phyloP scores from a whole-genome alignment of 2,888 invertebrate species.

The Griposia aprilina region DNA sequence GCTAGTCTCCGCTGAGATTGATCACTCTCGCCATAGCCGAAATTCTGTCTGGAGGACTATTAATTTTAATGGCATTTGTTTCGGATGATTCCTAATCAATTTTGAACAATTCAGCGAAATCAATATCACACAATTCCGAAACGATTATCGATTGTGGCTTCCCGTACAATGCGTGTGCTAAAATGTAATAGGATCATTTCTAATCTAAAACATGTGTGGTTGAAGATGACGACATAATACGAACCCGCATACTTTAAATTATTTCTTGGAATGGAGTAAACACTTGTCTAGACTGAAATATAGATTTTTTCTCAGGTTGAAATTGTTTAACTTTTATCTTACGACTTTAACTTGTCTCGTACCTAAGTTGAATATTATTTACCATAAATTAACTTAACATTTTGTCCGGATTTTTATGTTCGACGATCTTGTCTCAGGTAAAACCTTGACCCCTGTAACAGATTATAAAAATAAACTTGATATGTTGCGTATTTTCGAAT shows the following conservation, averaged over 20 bases:
- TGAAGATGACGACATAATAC: slow-evolving; percentile 4
- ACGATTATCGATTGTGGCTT: not conserved
- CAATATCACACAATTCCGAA: not conserved
- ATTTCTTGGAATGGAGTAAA: slow-evolving; percentile 15
- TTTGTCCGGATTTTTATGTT: slow-evolving; percentile 14
- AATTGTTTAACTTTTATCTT: slow-evolving; percentile 16
- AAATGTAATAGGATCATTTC: slow-evolving; percentile 36
- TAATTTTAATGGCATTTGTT: no score
- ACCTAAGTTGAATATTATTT: slow-evolving; percentile 1
- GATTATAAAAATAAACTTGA: slow-evolving; percentile 16
- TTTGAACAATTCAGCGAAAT: not conserved
- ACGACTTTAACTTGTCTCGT: slow-evolving; percentile 15
- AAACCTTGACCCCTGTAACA: slow-evolving; percentile 33
- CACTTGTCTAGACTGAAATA: slow-evolving; percentile 12
- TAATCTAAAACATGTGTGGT: slow-evolving; percentile 26
- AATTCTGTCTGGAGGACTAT: no score
- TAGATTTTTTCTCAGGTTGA: not conserved
- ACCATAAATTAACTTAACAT: slow-evolving; percentile 20
- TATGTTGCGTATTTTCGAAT: slow-evolving; percentile 16
- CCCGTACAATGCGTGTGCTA: slow-evolving; percentile 1
- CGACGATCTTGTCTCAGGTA: not conserved
- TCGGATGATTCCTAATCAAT: no score
- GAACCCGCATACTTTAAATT: slow-evolving; percentile 12
- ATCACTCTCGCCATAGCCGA: no score
- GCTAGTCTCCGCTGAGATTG: no score